Conservation (phyloP, 1,140 invertebrate species). For the Gryon sp. region DNA sequence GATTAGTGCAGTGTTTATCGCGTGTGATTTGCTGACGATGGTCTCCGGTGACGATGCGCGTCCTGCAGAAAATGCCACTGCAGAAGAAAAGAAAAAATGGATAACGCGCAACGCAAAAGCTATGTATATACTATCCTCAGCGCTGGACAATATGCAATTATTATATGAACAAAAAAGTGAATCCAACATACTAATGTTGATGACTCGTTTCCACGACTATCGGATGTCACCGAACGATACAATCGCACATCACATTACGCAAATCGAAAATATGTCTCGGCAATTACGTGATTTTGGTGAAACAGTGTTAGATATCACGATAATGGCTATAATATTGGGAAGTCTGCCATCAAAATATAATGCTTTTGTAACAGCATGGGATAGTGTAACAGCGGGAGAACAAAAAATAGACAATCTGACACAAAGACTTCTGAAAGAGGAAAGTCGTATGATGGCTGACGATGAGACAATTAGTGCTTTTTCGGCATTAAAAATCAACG, state of each 20-base stretch:
- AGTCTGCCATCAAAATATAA: slow-evolving; percentile 16
- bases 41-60: not conserved
- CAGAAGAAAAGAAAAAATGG: not conserved
- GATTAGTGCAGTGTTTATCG: slow-evolving; percentile 4
- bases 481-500: not conserved
- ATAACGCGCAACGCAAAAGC: slow-evolving; percentile 19
- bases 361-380: slow-evolving; percentile 5
- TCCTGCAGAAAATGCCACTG: not conserved
- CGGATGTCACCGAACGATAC: slow-evolving; percentile 1
- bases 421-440: slow-evolving; percentile 2
- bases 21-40: not conserved
- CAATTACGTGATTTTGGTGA: slow-evolving; percentile 13
- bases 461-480: too few relatives aligned
- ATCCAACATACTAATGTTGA: slow-evolving; percentile 6
- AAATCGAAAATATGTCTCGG: slow-evolving; percentile 13
- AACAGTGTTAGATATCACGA: not conserved
- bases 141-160: too few relatives aligned
- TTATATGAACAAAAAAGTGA: slow-evolving; percentile 19
- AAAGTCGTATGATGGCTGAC: too few relatives aligned
- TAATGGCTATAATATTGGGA: slow-evolving; percentile 15
- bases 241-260: not conserved
- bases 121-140: not conserved
- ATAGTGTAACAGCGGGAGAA: not conserved
- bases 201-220: slow-evolving; percentile 21
- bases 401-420: not conserved